Evolutionary conservation across 2,797 vertebrate species (phyloP), one percentile per base, ranked within the genome.

Genomic region (Gymnoscopelus microlampas): DNA sequence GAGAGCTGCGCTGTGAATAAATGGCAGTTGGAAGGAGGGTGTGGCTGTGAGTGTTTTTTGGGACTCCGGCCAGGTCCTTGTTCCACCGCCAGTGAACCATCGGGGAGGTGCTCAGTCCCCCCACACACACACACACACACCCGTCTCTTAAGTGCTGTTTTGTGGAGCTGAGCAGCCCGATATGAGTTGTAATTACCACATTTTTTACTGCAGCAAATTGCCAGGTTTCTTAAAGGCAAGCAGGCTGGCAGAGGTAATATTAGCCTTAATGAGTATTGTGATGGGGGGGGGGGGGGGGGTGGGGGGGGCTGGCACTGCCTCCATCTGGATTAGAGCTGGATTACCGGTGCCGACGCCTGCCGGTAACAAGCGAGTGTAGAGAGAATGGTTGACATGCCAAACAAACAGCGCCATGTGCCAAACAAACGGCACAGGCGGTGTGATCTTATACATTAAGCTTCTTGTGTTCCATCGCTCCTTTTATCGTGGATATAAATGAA

Each of bases 181-280:
- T 87, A 89, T 87, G 83, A 84, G 87, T 85, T 86, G 88, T 91
- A 89, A 92, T 91, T 91, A 90, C 87, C 78, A 80, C 53, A 72
- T 89, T 91, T 87, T 87, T 82, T 19, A 87, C 81, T 77, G 81
- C 79, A 75, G 78, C 77, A 88, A 87, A 90, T 86, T 85, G 88
- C 84, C 81, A 83, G 70, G 71, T 87, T 86, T 88, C 82, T 85
- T 89, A 80, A 88, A 87, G 88, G 87, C 80, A 84, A 85, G 85
- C 80, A 63, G 77, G 65, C 82, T 47, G 70, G 77, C 76, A 77
- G 75, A 86, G 84, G 84, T 88, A 87, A 87, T 89, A 87, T 85
- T 76, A 63, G 76, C 79, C 57, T 80, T 89, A 90, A 93, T 91
- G 83, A 89, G 83, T 84, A 82, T 89, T 90, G 83, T 86, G 81